Conservation (phyloP, 2,888 invertebrate genomes). For the Mayetiola destructor region DNA sequence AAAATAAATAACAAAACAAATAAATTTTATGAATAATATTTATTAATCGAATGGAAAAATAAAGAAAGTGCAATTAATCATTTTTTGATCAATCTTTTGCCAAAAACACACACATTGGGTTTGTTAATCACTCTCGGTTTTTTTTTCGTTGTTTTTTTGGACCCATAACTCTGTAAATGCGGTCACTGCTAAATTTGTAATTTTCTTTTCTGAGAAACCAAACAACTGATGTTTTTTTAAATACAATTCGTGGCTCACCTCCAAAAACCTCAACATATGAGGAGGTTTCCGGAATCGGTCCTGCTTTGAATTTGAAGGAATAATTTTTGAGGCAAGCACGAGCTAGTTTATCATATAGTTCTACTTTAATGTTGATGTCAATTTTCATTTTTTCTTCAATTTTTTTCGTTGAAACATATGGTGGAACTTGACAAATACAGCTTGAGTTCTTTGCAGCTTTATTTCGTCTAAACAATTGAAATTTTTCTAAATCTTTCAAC, state of each 20-base stretch:
- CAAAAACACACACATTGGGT: not conserved
- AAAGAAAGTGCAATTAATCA: no score
- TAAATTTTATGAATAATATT: not conserved
- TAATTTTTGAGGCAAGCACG: no score
- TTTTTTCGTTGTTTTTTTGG: not conserved
- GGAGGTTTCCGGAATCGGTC: not conserved
- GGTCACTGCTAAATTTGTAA: not conserved
- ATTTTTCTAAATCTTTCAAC: not conserved
- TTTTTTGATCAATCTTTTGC: not conserved
- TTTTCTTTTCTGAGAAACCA: not conserved
- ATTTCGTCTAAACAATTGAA: not conserved
- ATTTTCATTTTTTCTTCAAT: not conserved
- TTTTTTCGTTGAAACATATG: not conserved
- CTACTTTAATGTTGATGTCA: not conserved
- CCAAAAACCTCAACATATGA: not conserved
- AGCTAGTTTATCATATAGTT: not conserved
- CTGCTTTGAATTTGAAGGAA: not conserved
- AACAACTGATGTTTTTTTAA: not conserved
- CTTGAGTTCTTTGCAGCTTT: not conserved
- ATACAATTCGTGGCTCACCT: not conserved
- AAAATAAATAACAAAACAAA: not conserved
- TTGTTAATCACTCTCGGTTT: not conserved
- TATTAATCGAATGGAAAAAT: not conserved
- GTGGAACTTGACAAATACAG: not conserved
- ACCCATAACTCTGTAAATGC: not conserved